Evolutionary conservation across 1,140 invertebrate genomes (phyloP), one percentile per base, ranked within the genome.

Genomic region (Chironomus striatipennis): DNA sequence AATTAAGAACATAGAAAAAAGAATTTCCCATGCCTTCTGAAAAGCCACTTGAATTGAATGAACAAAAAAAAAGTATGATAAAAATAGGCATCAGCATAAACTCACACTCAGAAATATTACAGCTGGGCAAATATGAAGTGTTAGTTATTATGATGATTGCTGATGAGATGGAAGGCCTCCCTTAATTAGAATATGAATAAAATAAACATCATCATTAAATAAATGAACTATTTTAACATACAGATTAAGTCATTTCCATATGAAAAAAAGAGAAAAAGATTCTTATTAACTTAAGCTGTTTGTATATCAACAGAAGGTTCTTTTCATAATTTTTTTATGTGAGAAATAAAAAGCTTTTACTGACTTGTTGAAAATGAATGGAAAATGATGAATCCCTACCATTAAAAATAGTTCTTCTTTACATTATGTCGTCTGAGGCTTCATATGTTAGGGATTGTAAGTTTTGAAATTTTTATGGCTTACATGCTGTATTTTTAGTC

Each of bases 171-270:
- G 47, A 10, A 10, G 5, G 24, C 24, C 24, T n/a, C n/a, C 24
- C 43, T 57, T 57, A 57, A 57, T 57, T 57, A 57, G 47, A 57
- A 57, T 57, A 57, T 57, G 47, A 57, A 57, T 57, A 57, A 57
- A 57, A 57, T 15, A 57, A n/a, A 57, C 47, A 57, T 57, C 47
- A 57, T 57, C n/a, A 57, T 34, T 34, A 34, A 34, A 57, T n/a
- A 57, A 57, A 57, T 57, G 47, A 15, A 12, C 12, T n/a, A n/a
- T 57, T 12, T 12, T n/a, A 57, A 15, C 12, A 57, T 57, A 57
- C 12, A 47, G 43, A 47, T 47, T 47, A 47, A 47, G 43, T 47
- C 15, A 47, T 47, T 47, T 15, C 12, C 12, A 57, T 57, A 57
- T 57, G 12, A 5, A 57, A 57, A 47, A 47, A 57, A 57, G 5